Evolutionary conservation across 2,113 vertebrate species (phyloP).

Genomic region (Pollimyrus isidori): DNA sequence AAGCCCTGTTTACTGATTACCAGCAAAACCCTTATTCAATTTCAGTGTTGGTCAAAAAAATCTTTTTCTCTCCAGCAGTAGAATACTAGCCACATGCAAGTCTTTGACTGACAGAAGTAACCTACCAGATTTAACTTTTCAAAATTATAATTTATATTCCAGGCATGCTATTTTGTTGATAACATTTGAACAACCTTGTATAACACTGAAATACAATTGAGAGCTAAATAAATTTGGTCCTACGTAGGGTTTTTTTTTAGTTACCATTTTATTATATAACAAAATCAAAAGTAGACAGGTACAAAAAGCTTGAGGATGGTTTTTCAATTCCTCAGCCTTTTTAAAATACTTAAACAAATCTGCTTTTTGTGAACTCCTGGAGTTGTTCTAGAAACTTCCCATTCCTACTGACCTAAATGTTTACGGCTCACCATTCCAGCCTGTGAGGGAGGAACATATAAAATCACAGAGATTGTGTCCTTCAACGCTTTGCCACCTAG

Average conservation of each 20-base stretch:
- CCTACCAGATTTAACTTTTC: neutral
- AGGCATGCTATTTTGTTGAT: neutral
- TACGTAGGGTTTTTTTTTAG: neutral
- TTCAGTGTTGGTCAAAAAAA: neutral
- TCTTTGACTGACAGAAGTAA: neutral
- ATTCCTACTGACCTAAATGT: neutral
- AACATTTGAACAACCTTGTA: neutral
- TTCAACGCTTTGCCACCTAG: neutral
- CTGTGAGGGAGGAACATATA: neutral
- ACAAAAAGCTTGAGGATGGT: neutral
- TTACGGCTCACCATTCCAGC: neutral
- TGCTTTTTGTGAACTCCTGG: neutral
- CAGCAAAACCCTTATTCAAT: neutral
- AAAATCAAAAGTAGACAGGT: neutral
- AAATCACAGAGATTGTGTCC: neutral
- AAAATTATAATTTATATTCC: neutral
- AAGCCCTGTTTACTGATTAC: neutral
- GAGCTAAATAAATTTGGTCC: neutral
- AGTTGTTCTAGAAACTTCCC: neutral
- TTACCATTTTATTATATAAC: neutral
- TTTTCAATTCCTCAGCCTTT: neutral
- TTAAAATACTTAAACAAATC: neutral
- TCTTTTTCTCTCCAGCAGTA: neutral
- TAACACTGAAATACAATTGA: neutral
- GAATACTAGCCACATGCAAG: neutral